Evolutionary conservation across 2,888 invertebrate species (phyloP), one percentile per base, ranked within the genome.

Genomic region (Brassicogethes aeneus): DNA sequence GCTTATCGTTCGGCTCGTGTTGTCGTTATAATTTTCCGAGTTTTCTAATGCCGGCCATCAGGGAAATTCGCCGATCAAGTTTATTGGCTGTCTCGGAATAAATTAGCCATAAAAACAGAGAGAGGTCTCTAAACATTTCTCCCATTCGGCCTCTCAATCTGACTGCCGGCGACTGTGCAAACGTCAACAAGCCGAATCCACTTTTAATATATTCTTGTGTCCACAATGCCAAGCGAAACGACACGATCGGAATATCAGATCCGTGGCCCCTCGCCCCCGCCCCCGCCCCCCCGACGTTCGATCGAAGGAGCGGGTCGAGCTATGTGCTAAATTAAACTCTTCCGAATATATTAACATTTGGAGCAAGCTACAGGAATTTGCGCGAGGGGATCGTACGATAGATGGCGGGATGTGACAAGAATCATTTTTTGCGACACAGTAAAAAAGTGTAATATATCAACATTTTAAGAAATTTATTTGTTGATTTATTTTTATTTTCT

Each of bases 281-380:
- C 50, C 48, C 45, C 48, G 43, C 52, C 52, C 51, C 52, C 51
- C 54, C 10, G 15, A 16, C 36, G 3, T 36, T 17, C 39, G 17
- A 8, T 37, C 37, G 38, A 33, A 15, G 38, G 16, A 17, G 35
- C 41, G 45, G 38, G 50, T 59, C 58, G 58, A 61, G 67, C 66
- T 66, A 67, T 66, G 67, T 65, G 67, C 66, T 67, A 66, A 67
- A 67, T 67, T 67, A 67, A 66, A 66, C 66, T 67, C 65, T 62
- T 64, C 64, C 58, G 66, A 67, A 66, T 67, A 67, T 67, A 67
- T 67, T 67, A 67, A 67, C 66, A 65, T 67, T 66, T 61, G 61
- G 60, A 64, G 58, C 59, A 59, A 56, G 56, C 53, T 55, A 47
- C 52, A 46, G 51, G 55, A 56, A 57, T 55, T 55, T 52, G 32